A percentile compares a stretch with the other conserved stretches of the same genome.
phyloP scores from a whole-genome alignment of 2,797 vertebrate species.

The Melanotaenia maccullochi region DNA sequence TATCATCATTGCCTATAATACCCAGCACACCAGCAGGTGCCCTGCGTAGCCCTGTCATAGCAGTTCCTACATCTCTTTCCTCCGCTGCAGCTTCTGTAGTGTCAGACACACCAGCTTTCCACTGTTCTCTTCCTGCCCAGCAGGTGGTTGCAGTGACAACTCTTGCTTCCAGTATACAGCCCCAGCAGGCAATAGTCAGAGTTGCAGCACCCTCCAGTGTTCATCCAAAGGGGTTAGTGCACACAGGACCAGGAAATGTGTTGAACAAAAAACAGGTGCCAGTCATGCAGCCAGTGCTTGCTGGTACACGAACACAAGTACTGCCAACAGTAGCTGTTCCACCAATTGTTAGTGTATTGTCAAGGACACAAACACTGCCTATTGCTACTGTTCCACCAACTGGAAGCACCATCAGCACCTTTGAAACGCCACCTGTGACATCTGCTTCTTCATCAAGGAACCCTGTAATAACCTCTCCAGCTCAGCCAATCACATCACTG shows the following conservation, averaged over 20 bases:
- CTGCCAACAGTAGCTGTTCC: slow-evolving; percentile 69
- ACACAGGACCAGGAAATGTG: slow-evolving; percentile 46
- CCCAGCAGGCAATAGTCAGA: slow-evolving; percentile 51
- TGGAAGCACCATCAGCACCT: slow-evolving; percentile 73
- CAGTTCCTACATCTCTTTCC: slow-evolving; percentile 28
- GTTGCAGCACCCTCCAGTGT: slow-evolving; percentile 45
- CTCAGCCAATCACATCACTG: slow-evolving; percentile 60
- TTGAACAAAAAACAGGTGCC: slow-evolving; percentile 52
- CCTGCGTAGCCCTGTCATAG: slow-evolving; percentile 20
- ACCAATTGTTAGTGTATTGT: slow-evolving; percentile 60
- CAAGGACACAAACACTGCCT: slow-evolving; percentile 76
- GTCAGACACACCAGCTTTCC: slow-evolving; percentile 39
- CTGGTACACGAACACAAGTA: slow-evolving; percentile 62
- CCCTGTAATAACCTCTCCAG: slow-evolving; percentile 58
- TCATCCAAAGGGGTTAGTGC: slow-evolving; percentile 48
- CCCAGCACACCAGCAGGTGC: slow-evolving; percentile 35
- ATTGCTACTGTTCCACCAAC: slow-evolving; percentile 82
- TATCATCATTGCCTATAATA: slow-evolving; percentile 45
- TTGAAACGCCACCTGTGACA: slow-evolving; percentile 69
- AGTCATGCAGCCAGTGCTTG: slow-evolving; percentile 50
- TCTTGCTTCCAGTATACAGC: slow-evolving; percentile 23
- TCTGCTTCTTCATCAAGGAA: slow-evolving; percentile 61
- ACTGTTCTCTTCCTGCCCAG: slow-evolving; percentile 48
- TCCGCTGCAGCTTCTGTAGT: slow-evolving; percentile 30
- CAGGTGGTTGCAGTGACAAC: slow-evolving; percentile 45